Evolutionary conservation across 53 echinoderm and acorn worm species (phyloP).

Genomic region (Arbacia lixula): DNA sequence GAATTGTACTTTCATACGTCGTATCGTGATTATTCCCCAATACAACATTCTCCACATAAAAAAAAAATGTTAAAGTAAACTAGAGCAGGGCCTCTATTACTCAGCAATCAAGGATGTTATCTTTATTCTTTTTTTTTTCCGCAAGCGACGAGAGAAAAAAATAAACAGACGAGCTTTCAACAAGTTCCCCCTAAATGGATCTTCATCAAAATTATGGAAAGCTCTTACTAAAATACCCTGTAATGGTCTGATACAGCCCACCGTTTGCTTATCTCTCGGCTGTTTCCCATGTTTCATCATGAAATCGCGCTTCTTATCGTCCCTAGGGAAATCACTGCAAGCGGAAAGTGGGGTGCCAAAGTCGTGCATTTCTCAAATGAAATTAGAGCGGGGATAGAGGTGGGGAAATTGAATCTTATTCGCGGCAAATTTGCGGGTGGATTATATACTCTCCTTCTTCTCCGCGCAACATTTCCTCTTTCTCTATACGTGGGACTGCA

Average conservation of each 20-base stretch:
- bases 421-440: conserved; percentile 28
- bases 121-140: too few relatives aligned
- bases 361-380: conserved; percentile 38
- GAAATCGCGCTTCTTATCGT: background rate
- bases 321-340: conserved; percentile 36
- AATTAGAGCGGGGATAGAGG: conserved; percentile 18
- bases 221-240: background rate
- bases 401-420: conserved; percentile 43
- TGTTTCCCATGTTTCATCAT: background rate
- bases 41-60: too few relatives aligned
- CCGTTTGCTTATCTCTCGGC: conserved; percentile 6
- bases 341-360: conserved; percentile 39
- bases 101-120: too few relatives aligned
- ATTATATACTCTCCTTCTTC: too few relatives aligned
- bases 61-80: too few relatives aligned
- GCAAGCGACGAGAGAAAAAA: too few relatives aligned
- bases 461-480: background rate
- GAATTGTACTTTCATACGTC: too few relatives aligned
- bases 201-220: too few relatives aligned
- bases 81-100: too few relatives aligned
- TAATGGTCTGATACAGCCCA: background rate
- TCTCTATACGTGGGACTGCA: background rate
- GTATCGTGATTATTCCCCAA: too few relatives aligned
- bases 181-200: too few relatives aligned
- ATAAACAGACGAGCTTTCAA: too few relatives aligned